Conservation (phyloP, 2,113 vertebrate species). For the Chloropsis cyanopogon region DNA sequence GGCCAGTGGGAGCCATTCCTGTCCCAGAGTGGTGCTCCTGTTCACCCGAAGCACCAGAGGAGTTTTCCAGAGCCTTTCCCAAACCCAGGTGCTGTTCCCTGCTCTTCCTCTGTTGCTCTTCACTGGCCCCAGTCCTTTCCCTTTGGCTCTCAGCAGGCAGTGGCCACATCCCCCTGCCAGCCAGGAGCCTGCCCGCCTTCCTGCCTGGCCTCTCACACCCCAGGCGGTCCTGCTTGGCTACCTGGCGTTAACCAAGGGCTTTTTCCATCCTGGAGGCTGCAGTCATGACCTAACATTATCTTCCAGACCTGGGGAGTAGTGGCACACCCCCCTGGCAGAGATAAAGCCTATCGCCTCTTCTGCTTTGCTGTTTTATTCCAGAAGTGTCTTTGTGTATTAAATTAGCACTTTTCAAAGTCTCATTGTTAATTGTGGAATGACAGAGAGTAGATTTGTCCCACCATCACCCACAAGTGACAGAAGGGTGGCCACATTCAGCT, state of each 20-base stretch:
- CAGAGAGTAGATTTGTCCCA: background rate
- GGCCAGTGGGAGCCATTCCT: background rate
- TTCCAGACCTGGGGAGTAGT: background rate
- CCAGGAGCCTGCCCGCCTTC: accelerated
- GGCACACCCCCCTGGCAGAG: background rate
- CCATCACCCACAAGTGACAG: background rate
- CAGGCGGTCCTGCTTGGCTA: background rate
- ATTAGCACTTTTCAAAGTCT: background rate
- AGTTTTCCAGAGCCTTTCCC: background rate
- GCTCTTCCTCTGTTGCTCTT: background rate
- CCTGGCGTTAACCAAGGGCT: background rate
- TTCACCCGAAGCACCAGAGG: background rate
- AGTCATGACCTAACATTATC: background rate
- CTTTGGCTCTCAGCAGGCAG: background rate
- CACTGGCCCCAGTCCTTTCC: accelerated
- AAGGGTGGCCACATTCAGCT: background rate
- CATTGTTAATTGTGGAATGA: background rate
- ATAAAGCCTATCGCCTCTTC: background rate
- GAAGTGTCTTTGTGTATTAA: background rate
- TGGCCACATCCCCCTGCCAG: background rate
- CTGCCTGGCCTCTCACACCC: accelerated
- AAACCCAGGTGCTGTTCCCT: accelerated
- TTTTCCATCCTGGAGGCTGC: background rate
- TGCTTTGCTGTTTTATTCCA: background rate
- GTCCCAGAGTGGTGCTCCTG: background rate